These are phyloP conservation scores for Antennarius striatus DNA, from an alignment of 2,113 vertebrate species.

Conservation along the genomic window DNA sequence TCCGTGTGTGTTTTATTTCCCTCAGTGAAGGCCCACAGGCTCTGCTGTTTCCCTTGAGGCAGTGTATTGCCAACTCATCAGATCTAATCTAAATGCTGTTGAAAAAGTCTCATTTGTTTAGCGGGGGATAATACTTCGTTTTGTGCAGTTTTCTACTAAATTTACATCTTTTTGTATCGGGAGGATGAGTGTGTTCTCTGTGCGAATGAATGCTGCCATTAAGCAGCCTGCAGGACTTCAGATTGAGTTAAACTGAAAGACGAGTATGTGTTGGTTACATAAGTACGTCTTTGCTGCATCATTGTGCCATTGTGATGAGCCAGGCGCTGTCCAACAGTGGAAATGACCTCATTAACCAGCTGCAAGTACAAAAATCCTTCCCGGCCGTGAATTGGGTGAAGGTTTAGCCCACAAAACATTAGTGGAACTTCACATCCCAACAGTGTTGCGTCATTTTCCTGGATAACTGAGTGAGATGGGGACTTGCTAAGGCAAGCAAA, in stretches of 20 bases:
- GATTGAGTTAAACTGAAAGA: slow-evolving; percentile 49
- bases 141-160: slow-evolving; percentile 6
- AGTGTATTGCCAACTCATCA: not conserved
- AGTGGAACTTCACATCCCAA: no score
- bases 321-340: slow-evolving; percentile 16
- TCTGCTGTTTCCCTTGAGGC: slow-evolving; percentile 22
- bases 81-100: not conserved
- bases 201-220: slow-evolving; percentile 52
- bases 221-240: slow-evolving; percentile 29
- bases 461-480: no score
- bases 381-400: no score
- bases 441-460: no score
- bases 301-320: slow-evolving; percentile 49
- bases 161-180: slow-evolving; percentile 21
- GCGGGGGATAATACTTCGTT: slow-evolving; percentile 13
- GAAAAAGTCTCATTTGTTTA: slow-evolving; percentile 16
- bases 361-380: slow-evolving; percentile 1
- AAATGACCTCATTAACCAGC: slow-evolving; percentile 48
- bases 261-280: slow-evolving; percentile 62
- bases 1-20: slow-evolving; percentile 31
- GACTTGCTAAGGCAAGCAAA: no score
- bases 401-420: no score
- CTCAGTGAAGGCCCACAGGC: slow-evolving; percentile 10
- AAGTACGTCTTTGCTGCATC: slow-evolving; percentile 59
- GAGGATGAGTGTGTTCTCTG: slow-evolving; percentile 27